Percentiles rank a stretch among this genome's conserved stretches.
phyloP scores from a whole-genome alignment of 2,113 vertebrate genomes.

The Siniperca knerii region DNA sequence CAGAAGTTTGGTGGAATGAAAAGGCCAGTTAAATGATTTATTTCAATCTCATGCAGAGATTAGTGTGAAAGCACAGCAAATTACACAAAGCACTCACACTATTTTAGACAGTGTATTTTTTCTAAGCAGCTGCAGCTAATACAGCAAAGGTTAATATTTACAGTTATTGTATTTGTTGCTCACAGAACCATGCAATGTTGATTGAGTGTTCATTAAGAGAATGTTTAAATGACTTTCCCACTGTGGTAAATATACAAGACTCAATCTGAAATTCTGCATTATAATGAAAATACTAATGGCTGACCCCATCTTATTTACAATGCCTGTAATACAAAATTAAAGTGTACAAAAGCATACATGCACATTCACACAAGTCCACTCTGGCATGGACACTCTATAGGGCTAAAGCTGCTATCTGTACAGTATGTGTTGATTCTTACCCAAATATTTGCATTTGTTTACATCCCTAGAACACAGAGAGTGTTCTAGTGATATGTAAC shows the following conservation, averaged over 20 bases:
- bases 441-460: conserved; percentile 17
- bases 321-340: background rate
- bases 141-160: background rate
- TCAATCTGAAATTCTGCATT: background rate
- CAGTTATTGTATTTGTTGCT: background rate
- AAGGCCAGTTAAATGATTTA: conserved; percentile 25
- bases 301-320: background rate
- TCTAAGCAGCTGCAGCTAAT: background rate
- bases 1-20: conserved; percentile 25
- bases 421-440: background rate
- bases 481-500: background rate
- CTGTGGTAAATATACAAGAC: conserved; percentile 5
- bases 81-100: background rate
- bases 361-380: background rate
- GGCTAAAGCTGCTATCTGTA: background rate
- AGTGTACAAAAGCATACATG: background rate
- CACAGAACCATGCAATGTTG: background rate
- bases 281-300: conserved; percentile 10
- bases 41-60: conserved; percentile 26
- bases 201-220: background rate
- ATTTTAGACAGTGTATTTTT: background rate
- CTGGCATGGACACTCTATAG: background rate
- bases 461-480: background rate
- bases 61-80: background rate
- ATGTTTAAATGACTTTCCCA: conserved; percentile 33